Evolutionary conservation across 2,113 vertebrate genomes (phyloP), one percentile per base, ranked within the genome.

Genomic region (Charina bottae): DNA sequence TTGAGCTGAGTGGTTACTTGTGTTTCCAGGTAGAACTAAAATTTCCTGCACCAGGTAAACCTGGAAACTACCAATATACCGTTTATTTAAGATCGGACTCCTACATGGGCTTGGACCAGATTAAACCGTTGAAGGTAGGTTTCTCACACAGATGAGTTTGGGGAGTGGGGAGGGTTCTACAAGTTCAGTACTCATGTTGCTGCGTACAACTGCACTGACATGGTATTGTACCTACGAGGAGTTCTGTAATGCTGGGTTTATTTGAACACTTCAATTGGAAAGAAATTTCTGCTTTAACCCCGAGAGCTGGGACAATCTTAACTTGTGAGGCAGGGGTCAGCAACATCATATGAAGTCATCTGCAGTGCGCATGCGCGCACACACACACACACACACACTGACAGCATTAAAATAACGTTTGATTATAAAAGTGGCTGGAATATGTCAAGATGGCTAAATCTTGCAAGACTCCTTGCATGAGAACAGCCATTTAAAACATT

Each of bases 31-130:
- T 99, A 96, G 99, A 99, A 96, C 97, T 99, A 94, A 99, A 99
- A 96, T 99, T 99, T 97, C 99, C 99, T 92, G 99, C 99, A 89
- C 99, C 99, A 55, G 99, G 98, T 92, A 99, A 99, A 97, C 99
- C 98, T 26, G 99, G 99, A 91, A 99, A 99, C 97, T 99, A 99
- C 96, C 99, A 99, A 96, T 99, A 99, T 96, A 99, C 98, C 8
- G 98, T 99, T 95, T 99, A 99, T 97, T 98, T 99, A 95, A 98
- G 98, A 92, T 99, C 99, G 0, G 99, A 99, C 96, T 99, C 99
- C 5, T 99, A 98, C 94, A 98, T 99, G 98, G 99, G 99, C 92
- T 98, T 99, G 97, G 99, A 99, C 97, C 98, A 98, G 98, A 98
- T 99, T 95, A 99, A 99, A 97, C 98, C 99, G 49, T 96, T 99